Evolutionary conservation across 1,140 invertebrate genomes (phyloP), one percentile per base, ranked within the genome.

Genomic region (Steinernema khuongi): DNA sequence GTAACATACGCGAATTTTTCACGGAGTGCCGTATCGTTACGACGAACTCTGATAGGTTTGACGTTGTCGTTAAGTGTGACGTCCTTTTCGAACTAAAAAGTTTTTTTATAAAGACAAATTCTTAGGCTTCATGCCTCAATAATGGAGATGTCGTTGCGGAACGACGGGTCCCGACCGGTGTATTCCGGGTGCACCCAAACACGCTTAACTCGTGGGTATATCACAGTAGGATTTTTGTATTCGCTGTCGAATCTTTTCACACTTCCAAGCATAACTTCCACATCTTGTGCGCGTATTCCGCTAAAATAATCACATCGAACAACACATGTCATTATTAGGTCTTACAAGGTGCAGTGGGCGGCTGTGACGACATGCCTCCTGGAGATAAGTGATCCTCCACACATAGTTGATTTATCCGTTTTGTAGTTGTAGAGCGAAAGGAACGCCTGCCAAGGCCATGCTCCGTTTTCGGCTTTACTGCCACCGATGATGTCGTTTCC

Each of bases 311-410:
- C 4, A 26, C 11, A 22, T 22, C 26, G 50, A 7, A 11, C n/a
- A 41, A n/a, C 7, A 41, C 14, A 26, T n/a, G n/a, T n/a, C n/a
- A 60, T 4, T 17, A 60, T 22, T 4, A 22, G 7, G 19, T 22
- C 50, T 60, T 60, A 60, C 50, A 60, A 60, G 50, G 50, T 60
- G 50, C 50, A 60, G 50, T 60, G 50, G 7, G 50, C 50, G 50
- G 50, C 50, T 2, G 50, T 60, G 50, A 60, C 19, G 4, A 60
- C 26, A 22, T 60, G 50, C 4, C 50, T 11, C 11, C 19, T 11
- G 19, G 50, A 60, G 50, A 60, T 60, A 2, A 60, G 50, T 14
- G 50, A 60, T 17, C 50, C 50, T 60, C 50, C 50, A 22, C 50
- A 60, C 11, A 60, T 11, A 7, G 11, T 60, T 22, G 50, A 17